Conservation (phyloP, 2,113 vertebrate genomes). For the Mellivora capensis region DNA sequence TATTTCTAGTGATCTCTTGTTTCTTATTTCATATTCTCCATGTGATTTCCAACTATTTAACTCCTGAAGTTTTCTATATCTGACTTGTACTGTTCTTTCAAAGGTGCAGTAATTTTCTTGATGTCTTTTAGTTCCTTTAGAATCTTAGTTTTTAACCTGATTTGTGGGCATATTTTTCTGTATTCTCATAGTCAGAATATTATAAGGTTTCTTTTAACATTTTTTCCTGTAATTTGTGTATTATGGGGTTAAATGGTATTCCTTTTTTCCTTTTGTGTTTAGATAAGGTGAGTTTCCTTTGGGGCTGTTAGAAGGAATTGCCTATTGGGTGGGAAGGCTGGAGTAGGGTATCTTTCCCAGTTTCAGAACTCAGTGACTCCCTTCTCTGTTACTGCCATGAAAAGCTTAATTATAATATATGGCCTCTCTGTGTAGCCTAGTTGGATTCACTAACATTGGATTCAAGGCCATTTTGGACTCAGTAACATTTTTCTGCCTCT, state of each 20-base stretch:
- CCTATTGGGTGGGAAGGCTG: too few relatives aligned
- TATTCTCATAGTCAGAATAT: neutral
- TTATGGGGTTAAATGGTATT: neutral
- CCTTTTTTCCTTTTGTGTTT: neutral
- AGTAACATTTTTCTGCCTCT: neutral
- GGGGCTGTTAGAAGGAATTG: neutral
- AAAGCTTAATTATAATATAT: neutral
- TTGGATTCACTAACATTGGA: neutral
- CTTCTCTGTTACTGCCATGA: neutral
- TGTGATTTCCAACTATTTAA: neutral
- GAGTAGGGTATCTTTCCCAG: neutral
- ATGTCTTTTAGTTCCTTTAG: neutral
- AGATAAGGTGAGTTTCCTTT: neutral
- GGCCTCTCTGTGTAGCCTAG: neutral
- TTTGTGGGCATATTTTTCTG: neutral
- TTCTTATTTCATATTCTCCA: neutral
- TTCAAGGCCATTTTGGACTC: neutral
- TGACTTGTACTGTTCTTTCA: neutral
- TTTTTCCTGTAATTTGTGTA: neutral
- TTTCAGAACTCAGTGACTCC: neutral
- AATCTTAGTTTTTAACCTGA: neutral
- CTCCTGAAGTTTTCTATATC: neutral
- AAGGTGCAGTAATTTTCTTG: neutral
- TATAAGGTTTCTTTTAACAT: neutral
- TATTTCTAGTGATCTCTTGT: neutral